Evolutionary conservation across 2,888 invertebrate genomes (phyloP).

Genomic region (Agrochola litura): DNA sequence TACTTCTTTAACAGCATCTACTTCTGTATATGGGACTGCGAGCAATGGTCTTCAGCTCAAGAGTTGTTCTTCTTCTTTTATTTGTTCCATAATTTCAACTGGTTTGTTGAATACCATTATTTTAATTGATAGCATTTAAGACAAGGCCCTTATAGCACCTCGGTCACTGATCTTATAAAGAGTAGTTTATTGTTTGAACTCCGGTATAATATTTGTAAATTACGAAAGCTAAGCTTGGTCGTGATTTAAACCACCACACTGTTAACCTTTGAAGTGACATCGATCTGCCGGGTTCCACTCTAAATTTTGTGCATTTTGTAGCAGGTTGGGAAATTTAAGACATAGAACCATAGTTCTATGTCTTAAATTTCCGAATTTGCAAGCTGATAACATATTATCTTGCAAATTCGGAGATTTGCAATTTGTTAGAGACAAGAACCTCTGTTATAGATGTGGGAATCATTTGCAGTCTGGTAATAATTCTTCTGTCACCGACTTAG

Average conservation of each 20-base stretch:
- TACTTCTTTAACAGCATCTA: no score
- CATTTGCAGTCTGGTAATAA: not conserved
- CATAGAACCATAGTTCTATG: no score
- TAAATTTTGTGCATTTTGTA: slow-evolving; percentile 3
- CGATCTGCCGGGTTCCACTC: not conserved
- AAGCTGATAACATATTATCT: not conserved
- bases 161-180: not conserved
- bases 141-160: not conserved
- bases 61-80: no score
- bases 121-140: not conserved
- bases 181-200: slow-evolving; percentile 9
- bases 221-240: slow-evolving; percentile 23
- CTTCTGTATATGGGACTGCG: not conserved
- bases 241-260: slow-evolving; percentile 23
- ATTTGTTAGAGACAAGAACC: not conserved
- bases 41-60: not conserved
- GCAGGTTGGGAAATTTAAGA: not conserved
- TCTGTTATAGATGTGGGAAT: not conserved
- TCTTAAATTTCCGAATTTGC: no score
- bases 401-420: not conserved
- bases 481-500: not conserved
- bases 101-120: not conserved
- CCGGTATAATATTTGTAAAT: slow-evolving; percentile 31
- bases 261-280: slow-evolving; percentile 41
- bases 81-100: no score